A percentile compares a stretch with the other conserved stretches of the same genome.
Evolutionary conservation across 2,113 vertebrate species (phyloP).

Genomic region (Tonatia bakeri): DNA sequence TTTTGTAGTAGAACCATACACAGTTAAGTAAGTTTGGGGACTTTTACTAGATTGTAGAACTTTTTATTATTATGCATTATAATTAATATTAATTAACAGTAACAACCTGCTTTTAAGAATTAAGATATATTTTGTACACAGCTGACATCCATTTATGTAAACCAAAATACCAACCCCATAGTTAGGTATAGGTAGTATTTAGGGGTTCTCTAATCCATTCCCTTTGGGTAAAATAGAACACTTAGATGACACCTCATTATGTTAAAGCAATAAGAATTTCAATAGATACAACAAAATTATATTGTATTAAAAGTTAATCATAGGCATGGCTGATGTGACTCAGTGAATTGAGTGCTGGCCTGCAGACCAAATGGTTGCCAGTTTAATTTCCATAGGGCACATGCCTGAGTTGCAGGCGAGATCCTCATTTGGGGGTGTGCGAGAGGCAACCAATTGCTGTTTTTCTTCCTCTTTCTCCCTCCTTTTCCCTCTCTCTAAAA

Average conservation of each 20-base stretch:
- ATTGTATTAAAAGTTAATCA: not conserved
- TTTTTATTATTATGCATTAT: not conserved
- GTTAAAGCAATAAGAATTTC: constrained; percentile 25
- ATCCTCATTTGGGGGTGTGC: too few relatives aligned
- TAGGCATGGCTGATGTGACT: not conserved
- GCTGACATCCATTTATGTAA: not conserved
- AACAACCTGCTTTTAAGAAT: not conserved
- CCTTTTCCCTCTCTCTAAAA: too few relatives aligned
- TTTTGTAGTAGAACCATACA: not conserved
- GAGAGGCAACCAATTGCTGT: too few relatives aligned
- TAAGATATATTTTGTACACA: not conserved
- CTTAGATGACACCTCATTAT: not conserved
- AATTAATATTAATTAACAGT: not conserved
- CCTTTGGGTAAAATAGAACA: not conserved
- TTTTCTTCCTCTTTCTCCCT: too few relatives aligned
- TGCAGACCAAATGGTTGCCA: too few relatives aligned
- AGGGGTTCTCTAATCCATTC: not conserved
- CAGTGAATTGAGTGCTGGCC: not conserved
- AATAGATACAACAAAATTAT: not conserved
- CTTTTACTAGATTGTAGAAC: not conserved
- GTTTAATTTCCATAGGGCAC: not conserved
- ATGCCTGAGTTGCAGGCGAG: too few relatives aligned
- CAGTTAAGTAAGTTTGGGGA: not conserved
- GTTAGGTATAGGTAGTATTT: not conserved
- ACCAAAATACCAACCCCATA: not conserved